Base-by-base conservation (phyloP, 1,140 invertebrate species). In the Dolichoris vasculosae region DNA sequence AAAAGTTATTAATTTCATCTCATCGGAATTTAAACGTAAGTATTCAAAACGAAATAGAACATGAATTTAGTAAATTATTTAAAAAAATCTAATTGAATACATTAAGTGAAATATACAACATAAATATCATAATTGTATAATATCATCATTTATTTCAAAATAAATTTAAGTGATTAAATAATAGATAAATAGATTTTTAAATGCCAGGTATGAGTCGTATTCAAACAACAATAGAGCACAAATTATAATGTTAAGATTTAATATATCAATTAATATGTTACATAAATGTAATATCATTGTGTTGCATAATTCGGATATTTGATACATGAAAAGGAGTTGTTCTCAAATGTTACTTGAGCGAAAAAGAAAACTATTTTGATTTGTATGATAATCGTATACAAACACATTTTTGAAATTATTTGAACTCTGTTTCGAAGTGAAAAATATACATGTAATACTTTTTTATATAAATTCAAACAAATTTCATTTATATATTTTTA, bases 291-390 rank as follows among this genome's bases (percentile, higher is more conserved):
- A 67, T 9, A 11, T 13, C 0, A 35, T 67, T 13, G 15, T 35
- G 30, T 9, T 35, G 48, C 48, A 2, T 17, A 30, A 32, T 30
- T 40, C 35, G 17, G 3, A 35, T 71, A 35, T 40, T 40, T 40
- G 67, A 71, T 71, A 38, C 4, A 38, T 32, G 46, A 35, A 82
- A 82, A 73, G 73, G 35, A 69, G 59, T 82, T 48, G 51, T 23
- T 43, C 23, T 48, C n/a, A 75, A 20, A 32, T n/a, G 35, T 30
- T 69, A 48, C 55, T n/a, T 43, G 17, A 76, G 46, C 23, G 55
- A 76, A 63, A 51, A 43, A 76, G 26, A 43, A 9, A 30, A 35
- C 30, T 38, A 76, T 83, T 82, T 67, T 51, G 20, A 46, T 71
- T 38, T 48, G 1, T 15, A 30, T 69, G 63, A 46, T 43, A 48